phyloP scores from a whole-genome alignment of 2,113 vertebrate genomes.

The Terrapene triunguis region DNA sequence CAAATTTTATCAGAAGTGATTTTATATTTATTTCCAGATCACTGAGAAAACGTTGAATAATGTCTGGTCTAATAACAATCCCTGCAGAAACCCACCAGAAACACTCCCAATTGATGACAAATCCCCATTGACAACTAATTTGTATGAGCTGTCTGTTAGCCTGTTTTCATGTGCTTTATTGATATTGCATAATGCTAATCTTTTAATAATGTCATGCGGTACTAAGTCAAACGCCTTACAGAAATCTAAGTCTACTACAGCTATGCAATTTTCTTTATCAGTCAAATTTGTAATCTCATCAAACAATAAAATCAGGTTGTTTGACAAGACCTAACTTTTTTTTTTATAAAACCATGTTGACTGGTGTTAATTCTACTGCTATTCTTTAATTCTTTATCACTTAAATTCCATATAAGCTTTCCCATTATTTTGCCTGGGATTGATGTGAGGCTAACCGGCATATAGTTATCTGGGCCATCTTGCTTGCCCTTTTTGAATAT shows the following conservation, averaged over 20 bases:
- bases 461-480: background rate
- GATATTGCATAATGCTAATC: too few species aligned
- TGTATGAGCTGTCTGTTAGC: background rate
- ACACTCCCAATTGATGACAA: background rate
- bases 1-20: background rate
- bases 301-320: background rate
- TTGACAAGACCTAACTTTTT: background rate
- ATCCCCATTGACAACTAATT: background rate
- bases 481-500: background rate
- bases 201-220: fast-evolving
- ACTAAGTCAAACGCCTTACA: background rate
- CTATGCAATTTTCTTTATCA: background rate
- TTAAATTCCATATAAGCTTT: background rate
- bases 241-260: background rate
- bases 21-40: background rate
- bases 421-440: background rate
- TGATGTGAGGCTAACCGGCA: background rate
- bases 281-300: background rate
- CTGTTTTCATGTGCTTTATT: background rate
- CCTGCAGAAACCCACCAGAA: background rate
- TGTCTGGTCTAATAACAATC: background rate
- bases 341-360: background rate
- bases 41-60: background rate
- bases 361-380: background rate
- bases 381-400: background rate